phyloP scores from a whole-genome alignment of 37 sponge, comb jelly and placozoan species.

The Aphrocallistes beatrix region DNA sequence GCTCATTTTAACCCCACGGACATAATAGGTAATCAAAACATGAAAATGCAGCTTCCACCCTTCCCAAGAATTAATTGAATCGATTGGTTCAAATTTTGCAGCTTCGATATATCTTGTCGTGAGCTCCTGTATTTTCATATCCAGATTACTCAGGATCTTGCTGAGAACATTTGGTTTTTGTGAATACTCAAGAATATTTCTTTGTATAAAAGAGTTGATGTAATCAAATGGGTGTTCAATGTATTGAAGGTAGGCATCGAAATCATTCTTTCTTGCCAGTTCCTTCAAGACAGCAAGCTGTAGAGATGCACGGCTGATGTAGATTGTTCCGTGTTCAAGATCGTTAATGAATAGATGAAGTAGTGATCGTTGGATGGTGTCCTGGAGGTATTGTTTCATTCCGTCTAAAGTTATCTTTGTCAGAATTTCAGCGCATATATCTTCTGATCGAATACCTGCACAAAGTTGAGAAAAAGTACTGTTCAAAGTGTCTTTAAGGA shows the following conservation, averaged over 20 bases:
- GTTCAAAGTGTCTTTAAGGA: neutral
- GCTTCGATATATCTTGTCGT: neutral
- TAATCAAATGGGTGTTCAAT: neutral
- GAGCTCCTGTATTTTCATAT: neutral
- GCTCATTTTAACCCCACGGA: neutral
- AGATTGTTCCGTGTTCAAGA: neutral
- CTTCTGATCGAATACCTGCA: neutral
- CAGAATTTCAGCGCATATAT: neutral
- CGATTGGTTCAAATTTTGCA: neutral
- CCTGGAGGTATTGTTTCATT: neutral
- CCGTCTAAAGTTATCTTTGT: neutral
- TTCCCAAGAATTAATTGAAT: neutral
- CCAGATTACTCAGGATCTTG: neutral
- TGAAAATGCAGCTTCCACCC: constrained; percentile 2
- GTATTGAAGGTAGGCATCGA: neutral
- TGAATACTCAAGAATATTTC: neutral
- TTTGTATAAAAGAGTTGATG: neutral
- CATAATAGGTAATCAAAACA: neutral
- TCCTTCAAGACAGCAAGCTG: neutral
- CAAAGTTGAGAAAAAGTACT: neutral
- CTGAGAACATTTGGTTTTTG: neutral
- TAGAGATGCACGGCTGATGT: neutral
- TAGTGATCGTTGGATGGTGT: neutral
- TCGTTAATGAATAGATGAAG: neutral
- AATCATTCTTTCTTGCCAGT: neutral